phyloP scores from a whole-genome alignment of 2,888 invertebrate species.

The Coelopa pilipes region DNA sequence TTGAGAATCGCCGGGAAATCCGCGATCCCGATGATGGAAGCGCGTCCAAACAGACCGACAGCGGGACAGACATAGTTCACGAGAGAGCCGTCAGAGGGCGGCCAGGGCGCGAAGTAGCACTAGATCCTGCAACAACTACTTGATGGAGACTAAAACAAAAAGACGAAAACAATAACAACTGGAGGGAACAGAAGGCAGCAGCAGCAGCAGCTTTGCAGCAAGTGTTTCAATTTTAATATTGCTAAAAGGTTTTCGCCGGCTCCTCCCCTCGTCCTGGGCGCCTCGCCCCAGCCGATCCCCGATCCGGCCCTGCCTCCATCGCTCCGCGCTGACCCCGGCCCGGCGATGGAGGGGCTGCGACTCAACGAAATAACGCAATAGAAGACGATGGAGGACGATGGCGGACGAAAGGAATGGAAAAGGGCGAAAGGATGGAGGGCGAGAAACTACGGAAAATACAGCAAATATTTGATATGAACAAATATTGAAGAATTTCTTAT shows the following conservation, averaged over 20 bases:
- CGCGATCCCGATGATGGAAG: no score
- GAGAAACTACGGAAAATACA: conserved; percentile 5
- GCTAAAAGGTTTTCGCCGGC: conserved; percentile 56
- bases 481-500: conserved; percentile 38
- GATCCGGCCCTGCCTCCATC: no score
- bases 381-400: background rate
- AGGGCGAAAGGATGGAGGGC: background rate
- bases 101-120: background rate
- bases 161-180: background rate
- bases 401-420: background rate
- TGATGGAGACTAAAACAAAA: background rate
- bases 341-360: no score
- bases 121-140: background rate
- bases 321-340: no score
- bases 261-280: conserved; percentile 16
- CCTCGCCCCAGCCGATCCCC: no score
- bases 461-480: conserved; percentile 38
- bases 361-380: conserved; percentile 1
- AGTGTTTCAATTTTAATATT: conserved; percentile 58
- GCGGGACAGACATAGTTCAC: conserved; percentile 16
- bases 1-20: no score
- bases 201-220: background rate
- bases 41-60: background rate
- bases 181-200: background rate
- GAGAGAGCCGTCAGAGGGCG: conserved; percentile 23